Evolutionary conservation across 2,113 vertebrate species (phyloP), one percentile per base, ranked within the genome.

Genomic region (Istiophorus platypterus): DNA sequence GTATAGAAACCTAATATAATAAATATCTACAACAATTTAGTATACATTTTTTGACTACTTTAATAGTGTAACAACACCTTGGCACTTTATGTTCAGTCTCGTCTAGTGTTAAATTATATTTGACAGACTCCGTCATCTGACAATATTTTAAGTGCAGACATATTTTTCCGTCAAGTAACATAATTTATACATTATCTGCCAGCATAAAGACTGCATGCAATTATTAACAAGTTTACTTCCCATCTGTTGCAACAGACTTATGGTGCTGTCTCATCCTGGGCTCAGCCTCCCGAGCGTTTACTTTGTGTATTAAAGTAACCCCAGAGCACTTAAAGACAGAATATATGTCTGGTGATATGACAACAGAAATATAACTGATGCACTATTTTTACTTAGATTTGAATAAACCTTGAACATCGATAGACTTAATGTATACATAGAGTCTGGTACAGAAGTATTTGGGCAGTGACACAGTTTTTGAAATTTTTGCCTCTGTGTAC

Each of bases 261-360:
- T 26, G 31, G 34, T 20, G 65, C 15, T 58, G 18, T 56, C 45
- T 61, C 61, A 61, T 31, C 77, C 61, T 67, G 26, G 71, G 61
- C 27, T 69, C 51, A 17, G 59, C 59, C 52, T 77, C 29, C 29
- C 20, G 68, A 54, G 42, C 7, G 7, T 26, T 65, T 51, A 66
- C 13, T 41, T 51, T 41, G 27, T 7, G 7, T 62, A 57, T 42
- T 17, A 12, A 51, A 78, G 42, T 39, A 58, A 12, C 51, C 67
- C 47, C 34, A 15, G 15, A 47, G 51, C 29, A 2, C 61, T 57
- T 58, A 49, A 11, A 27, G 69, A 39, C 26, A 22, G 31, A 59
- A 51, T 3, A 72, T 15, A 64, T 57, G 13, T 49, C 2, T 18
- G 31, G 1, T 39, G 29, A 59, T 51, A 67, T 59, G 29, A 49